Base-by-base conservation (phyloP, 2,888 invertebrate species). In the Masnerella sp. region DNA sequence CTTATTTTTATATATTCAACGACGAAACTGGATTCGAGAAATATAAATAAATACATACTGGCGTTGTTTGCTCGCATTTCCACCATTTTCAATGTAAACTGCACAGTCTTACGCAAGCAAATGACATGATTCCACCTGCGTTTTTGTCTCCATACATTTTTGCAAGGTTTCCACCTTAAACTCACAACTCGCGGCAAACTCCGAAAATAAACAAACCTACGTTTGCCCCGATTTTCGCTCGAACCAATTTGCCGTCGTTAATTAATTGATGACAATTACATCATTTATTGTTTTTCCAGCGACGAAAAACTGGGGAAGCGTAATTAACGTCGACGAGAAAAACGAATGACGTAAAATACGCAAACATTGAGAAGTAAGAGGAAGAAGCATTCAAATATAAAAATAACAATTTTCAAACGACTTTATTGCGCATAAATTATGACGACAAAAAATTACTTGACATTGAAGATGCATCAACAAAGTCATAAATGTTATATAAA, bases 61-160 rank as follows among this genome's bases (percentile, higher is more conserved):
- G 2, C 22, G 15, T 42, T 67, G 22, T 67, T 67, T 47, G 56
- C 56, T 56, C 47, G 17, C 17, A 9, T 58, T 56, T 38, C 58
- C 49, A 34, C 34, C 15, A 38, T 51, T 67, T 58, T 67, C 49
- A 67, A 49, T 58, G 65, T 67, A 67, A 54, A 67, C 56, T 32
- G 36, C 56, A 17, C 17, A n/a, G 49, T 67, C 58, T 67, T 67
- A 58, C 58, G 67, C 67, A 67, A 67, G 65, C 65, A 47, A 65
- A 65, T 65, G 49, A 49, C 67, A 67, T 49, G 49, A 67, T 42
- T 65, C 56, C 17, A 40, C 65, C 42, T 30, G 38, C 42, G 49
- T 67, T 58, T 58, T 67, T 67, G 49, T 51, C 40, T 49, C 42
- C 32, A 11, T 62, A 22, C 42, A 62, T 51, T 62, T 62, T 62